Evolutionary conservation across 2,888 invertebrate species (phyloP).

Genomic region (Oxytorus armatus): DNA sequence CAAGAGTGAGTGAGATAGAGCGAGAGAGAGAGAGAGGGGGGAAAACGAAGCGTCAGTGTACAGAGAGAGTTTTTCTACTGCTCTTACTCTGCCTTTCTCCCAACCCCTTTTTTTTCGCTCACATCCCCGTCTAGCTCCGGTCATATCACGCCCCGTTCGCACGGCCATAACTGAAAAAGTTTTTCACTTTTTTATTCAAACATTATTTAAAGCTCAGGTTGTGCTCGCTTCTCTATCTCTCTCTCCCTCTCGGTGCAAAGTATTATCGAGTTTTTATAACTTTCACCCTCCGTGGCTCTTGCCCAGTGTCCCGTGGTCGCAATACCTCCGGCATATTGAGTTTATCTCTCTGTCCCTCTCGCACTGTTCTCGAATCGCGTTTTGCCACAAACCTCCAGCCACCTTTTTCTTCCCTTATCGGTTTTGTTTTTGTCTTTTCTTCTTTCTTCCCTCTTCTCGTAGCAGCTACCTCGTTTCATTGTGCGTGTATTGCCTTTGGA

Average conservation of each 20-base stretch:
- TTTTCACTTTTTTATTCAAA: constrained; percentile 73
- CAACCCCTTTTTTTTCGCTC: constrained; percentile 18
- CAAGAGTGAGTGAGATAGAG: constrained; percentile 6
- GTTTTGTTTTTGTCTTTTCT: background rate
- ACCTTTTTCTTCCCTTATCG: background rate
- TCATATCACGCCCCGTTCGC: constrained; percentile 60
- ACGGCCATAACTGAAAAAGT: constrained; percentile 69
- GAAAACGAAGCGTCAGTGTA: constrained; percentile 44
- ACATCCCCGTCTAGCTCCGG: constrained; percentile 30
- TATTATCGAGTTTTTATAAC: constrained; percentile 69
- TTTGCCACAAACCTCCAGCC: too few species aligned
- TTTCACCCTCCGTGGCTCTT: constrained; percentile 44
- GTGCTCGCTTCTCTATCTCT: constrained; percentile 44
- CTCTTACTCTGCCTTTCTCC: constrained; percentile 7
- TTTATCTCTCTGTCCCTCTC: constrained; percentile 29
- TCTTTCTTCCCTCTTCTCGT: constrained; percentile 9
- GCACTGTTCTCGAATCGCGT: constrained; percentile 1
- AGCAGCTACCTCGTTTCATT: constrained; percentile 15
- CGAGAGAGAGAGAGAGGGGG: constrained; percentile 16
- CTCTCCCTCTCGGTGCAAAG: constrained; percentile 48
- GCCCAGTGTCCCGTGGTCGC: constrained; percentile 42
- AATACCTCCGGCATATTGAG: constrained; percentile 53
- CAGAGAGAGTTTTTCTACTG: constrained; percentile 43
- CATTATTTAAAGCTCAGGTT: constrained; percentile 70
- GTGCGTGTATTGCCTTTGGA: constrained; percentile 18